Evolutionary conservation across 2,113 vertebrate genomes (phyloP).

Genomic region (Aplodontia rufa): DNA sequence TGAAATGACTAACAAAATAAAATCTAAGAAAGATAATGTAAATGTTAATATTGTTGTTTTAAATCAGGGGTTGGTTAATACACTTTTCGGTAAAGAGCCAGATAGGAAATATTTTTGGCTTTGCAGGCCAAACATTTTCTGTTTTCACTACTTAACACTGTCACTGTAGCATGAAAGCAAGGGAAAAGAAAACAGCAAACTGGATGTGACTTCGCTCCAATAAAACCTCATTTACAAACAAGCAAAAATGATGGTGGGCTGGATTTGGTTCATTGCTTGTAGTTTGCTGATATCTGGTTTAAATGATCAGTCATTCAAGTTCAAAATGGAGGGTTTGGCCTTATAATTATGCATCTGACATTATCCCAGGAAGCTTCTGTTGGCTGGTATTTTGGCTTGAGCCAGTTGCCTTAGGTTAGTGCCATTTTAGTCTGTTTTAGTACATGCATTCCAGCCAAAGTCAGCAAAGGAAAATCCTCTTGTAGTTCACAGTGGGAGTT

Average conservation of each 20-base stretch:
- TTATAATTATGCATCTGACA: neutral
- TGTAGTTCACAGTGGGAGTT: neutral
- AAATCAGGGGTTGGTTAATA: neutral
- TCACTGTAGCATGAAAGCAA: neutral
- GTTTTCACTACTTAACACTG: neutral
- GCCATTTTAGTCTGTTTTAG: neutral
- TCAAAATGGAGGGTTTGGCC: neutral
- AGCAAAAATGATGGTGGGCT: neutral
- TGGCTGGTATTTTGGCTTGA: neutral
- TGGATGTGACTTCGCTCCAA: neutral
- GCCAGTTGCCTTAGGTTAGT: neutral
- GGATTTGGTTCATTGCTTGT: neutral
- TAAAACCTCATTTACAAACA: no score
- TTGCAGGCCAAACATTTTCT: neutral
- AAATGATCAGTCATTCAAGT: neutral
- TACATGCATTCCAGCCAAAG: neutral
- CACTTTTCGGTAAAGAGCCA: neutral
- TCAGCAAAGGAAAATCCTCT: neutral
- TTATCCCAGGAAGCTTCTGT: neutral
- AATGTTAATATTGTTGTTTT: constrained; percentile 27
- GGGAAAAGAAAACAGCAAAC: neutral
- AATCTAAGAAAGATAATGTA: neutral
- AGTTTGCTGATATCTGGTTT: neutral
- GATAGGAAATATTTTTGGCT: neutral
- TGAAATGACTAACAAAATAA: neutral